Evolutionary conservation across 30 jellyfish, hydroid and myxozoan genomes (phyloP), one percentile per base, ranked within the genome.

Genomic region (Nemopilema nomurai): DNA sequence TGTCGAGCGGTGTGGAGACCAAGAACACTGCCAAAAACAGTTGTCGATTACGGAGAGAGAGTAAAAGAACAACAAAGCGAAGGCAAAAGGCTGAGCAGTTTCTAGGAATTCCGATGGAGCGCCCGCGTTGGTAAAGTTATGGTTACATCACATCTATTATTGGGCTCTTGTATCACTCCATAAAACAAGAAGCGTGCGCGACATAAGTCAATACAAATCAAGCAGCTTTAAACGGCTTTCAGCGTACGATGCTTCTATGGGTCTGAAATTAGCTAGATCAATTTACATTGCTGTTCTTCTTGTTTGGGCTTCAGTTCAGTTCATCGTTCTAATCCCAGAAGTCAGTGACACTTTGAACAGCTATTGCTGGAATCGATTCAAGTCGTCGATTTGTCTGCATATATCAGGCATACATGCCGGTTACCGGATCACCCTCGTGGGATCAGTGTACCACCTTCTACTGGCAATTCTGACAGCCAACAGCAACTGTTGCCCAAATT

Each of bases 331-430:
- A 26, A 33, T 88, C 19, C 96, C 98, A 8, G 97, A 93, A 1
- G 83, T 84, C 0, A 84, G 91, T 41, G 71, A 83, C 18, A 19
- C 27, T 19, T 27, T 86, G 21, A 74, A 76, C 75, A 16, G 85
- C 4, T 74, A 50, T 32, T 95, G 99, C 33, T 86, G 87, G 84
- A 71, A 70, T 21, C 85, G 52, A 77, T 53, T 77, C 41, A 80
- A 85, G 27, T 74, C 90, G 25, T 41, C 22, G 16, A 4, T 66
- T 1, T 95, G 99, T 83, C 53, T 51, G 18, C 90, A 84, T 51
- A 62, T 95, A 63, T 49, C 90, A 21, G 99, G 99, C 1, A 62
- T 95, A 16, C 97, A 90, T 50, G 98, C 94, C 3, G 97, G 96
- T 0, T 95, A 95, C 80, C 84, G 99, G 30, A 67, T 86, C 28